These are phyloP conservation scores for Taxidea taxus DNA, from an alignment of 2,113 vertebrate species.

Conservation along the genomic window DNA sequence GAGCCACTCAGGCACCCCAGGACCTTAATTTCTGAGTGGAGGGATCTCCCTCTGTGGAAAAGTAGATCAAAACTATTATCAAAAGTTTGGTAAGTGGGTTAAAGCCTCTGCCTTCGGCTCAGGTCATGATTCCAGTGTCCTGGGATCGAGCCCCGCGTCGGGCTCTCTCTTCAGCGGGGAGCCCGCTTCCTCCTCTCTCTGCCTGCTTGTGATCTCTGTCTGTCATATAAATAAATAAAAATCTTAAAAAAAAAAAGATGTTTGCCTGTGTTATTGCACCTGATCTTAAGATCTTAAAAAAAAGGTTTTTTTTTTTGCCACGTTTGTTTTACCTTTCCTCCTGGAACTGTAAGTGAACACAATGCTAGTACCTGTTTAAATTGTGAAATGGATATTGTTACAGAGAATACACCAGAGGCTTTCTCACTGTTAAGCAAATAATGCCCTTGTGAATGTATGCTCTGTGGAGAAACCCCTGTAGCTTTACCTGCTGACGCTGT, in stretches of 20 bases:
- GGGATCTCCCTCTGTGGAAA: neutral
- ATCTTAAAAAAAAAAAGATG: too few species aligned
- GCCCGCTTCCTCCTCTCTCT: too few species aligned
- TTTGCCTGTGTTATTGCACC: neutral
- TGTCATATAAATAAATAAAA: too few species aligned
- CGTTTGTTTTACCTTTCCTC: neutral
- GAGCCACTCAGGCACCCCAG: too few species aligned
- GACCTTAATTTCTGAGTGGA: neutral
- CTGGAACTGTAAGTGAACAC: neutral
- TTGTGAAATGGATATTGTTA: neutral
- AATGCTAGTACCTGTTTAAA: neutral
- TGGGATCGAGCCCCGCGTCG: too few species aligned
- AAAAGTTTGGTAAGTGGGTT: too few species aligned
- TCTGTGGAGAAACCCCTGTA: neutral
- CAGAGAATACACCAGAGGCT: neutral
- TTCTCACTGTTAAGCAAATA: neutral
- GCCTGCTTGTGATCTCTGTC: too few species aligned
- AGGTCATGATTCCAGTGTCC: too few species aligned
- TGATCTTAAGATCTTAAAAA: neutral
- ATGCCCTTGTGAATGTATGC: neutral
- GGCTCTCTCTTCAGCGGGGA: too few species aligned
- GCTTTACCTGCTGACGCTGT: conserved; percentile 80
- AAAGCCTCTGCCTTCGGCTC: too few species aligned
- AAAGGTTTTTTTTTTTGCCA: neutral
- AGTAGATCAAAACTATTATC: neutral